Base-by-base conservation (phyloP, 2,888 invertebrate species). In the Epinotia ramella region DNA sequence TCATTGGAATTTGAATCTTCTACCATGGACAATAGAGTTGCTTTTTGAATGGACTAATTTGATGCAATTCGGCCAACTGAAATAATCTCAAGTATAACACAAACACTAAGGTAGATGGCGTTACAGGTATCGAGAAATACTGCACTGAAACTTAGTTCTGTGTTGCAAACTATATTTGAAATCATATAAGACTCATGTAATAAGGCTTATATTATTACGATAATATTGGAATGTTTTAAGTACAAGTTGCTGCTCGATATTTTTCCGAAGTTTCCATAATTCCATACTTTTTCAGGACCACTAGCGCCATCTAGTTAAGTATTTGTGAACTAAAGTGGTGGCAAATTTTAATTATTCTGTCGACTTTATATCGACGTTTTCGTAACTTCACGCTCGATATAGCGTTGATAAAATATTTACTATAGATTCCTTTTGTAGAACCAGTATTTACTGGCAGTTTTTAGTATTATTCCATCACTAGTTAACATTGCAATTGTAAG, bases 401-500 rank as follows among this genome's bases (percentile, higher is more conserved):
- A 71, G 53, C 33, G 13, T 56, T 44, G 56, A n/a, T 64, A 53
- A 16, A 72, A 57, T 72, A 64, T 16, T 12, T 57, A 53, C 16
- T 56, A 64, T 40, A 44, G 20, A 20, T 53, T 64, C 13, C 6
- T 9, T 18, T 40, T 40, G 9, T 18, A n/a, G 6, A 40, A n/a
- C 59, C 59, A 60, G 59, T 24, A 24, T 60, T 33, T 33, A 1
- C 24, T 9, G 11, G 1, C 28, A n/a, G 28, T 60, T 28, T 16
- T 60, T n/a, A 60, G 40, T 40, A 40, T 40, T 9, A 46, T 59
- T n/a, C 53, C 53, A 44, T 59, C 74, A 75, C 74, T 70, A 70
- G 65, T 75, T 70, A 65, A 74, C 59, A 20, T 56, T 49, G 74
- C 74, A 75, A 70, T 67, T 67, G 16, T 56, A 72, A 60, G 63